Percentiles rank a stretch among this genome's conserved stretches.
Evolutionary conservation across 2,113 vertebrate species (phyloP).

Genomic region (Synchiropus splendidus): DNA sequence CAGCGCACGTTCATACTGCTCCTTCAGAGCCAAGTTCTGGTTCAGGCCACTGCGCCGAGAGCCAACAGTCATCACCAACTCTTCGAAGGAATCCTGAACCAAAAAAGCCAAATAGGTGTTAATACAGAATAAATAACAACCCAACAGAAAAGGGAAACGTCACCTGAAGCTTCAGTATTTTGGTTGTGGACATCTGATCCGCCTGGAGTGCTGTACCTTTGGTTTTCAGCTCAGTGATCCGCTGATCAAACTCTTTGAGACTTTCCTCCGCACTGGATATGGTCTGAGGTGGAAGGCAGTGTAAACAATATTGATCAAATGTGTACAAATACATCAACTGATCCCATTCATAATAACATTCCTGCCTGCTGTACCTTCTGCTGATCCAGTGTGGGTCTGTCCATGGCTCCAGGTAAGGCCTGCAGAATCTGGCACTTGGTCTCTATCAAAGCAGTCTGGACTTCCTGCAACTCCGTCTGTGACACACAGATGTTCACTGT

Average conservation of each 20-base stretch:
- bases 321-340: too few relatives aligned
- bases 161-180: constrained; percentile 93
- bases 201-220: constrained; percentile 72
- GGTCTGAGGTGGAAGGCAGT: constrained; percentile 55
- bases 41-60: constrained; percentile 81
- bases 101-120: not conserved
- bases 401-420: constrained; percentile 75
- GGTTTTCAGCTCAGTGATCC: constrained; percentile 78
- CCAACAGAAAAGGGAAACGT: not conserved
- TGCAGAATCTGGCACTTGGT: constrained; percentile 82
- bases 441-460: constrained; percentile 78
- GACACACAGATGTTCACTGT: constrained; percentile 5
- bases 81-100: constrained; percentile 89
- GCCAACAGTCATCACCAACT: constrained; percentile 78
- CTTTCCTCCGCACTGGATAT: constrained; percentile 80
- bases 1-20: constrained; percentile 81
- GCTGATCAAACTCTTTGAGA: constrained; percentile 81
- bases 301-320: too few relatives aligned
- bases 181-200: constrained; percentile 76
- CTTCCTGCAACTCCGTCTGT: constrained; percentile 82
- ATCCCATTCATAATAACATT: too few relatives aligned
- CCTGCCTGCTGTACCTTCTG: constrained; percentile 73
- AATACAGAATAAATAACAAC: not conserved
- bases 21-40: constrained; percentile 84
- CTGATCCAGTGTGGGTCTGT: constrained; percentile 78